These are phyloP conservation scores for Tachystola acroxantha DNA, from an alignment of 2,888 invertebrate species.

Conservation along the genomic window DNA sequence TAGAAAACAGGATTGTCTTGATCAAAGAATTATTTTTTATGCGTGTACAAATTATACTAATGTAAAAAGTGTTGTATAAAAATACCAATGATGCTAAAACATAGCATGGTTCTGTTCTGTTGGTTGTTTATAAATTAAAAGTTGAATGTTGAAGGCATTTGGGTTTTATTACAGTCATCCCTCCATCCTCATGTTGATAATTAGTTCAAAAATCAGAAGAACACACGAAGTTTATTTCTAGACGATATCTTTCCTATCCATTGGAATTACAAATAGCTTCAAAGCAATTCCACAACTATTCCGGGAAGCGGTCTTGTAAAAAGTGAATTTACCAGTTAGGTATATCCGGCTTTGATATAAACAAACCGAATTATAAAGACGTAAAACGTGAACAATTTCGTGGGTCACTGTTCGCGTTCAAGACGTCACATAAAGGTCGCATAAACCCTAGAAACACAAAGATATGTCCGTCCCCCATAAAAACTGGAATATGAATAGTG, in stretches of 20 bases:
- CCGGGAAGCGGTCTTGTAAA: background rate
- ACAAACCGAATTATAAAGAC: constrained; percentile 42
- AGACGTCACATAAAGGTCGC: constrained; percentile 50
- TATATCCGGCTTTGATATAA: constrained; percentile 12
- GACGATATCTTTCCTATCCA: no score
- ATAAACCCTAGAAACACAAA: constrained; percentile 59
- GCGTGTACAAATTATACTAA: constrained; percentile 24
- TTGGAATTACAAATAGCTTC: no score
- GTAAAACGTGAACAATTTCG: constrained; percentile 40
- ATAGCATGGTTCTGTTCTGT: constrained; percentile 56
- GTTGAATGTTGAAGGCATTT: constrained; percentile 26
- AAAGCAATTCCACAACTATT: no score
- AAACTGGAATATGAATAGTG: constrained; percentile 62
- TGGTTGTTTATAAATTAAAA: constrained; percentile 67
- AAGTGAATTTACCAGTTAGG: background rate
- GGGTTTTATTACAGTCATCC: constrained; percentile 16
- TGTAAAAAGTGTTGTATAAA: constrained; percentile 45
- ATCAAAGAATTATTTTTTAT: no score
- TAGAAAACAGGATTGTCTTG: no score
- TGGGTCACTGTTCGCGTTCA: constrained; percentile 43
- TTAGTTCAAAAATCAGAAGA: no score
- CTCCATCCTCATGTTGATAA: background rate
- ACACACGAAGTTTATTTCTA: no score
- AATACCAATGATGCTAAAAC: constrained; percentile 35
- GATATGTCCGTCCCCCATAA: constrained; percentile 61